phyloP scores from a whole-genome alignment of 2,888 invertebrate genomes.

The Harmothoe impar region DNA sequence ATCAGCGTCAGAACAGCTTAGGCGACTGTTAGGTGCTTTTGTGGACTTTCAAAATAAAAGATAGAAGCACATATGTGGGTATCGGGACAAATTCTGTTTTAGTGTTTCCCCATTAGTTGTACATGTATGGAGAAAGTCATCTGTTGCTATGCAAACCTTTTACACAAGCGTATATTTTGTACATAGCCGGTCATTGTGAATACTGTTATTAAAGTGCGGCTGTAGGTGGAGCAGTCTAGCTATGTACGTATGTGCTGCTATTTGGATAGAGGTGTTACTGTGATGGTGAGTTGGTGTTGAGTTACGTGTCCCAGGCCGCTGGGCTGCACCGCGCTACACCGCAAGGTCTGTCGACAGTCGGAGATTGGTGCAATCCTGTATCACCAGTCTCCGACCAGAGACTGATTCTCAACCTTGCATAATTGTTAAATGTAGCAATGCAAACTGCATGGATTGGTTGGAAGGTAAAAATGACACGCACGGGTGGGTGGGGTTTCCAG shows the following conservation, averaged over 20 bases:
- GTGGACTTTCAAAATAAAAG: not conserved
- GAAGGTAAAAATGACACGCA: no score
- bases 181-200: not conserved
- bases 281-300: constrained; percentile 2
- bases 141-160: not conserved
- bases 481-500: not conserved
- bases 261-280: constrained; percentile 33
- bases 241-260: constrained; percentile 32
- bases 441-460: no score
- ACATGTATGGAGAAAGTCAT: not conserved
- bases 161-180: not conserved
- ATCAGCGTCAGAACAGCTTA: not conserved
- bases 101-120: not conserved
- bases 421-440: no score
- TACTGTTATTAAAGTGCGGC: not conserved
- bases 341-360: not conserved
- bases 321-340: not conserved
- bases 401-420: no score
- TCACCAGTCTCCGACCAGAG: not conserved
- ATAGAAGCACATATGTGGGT: not conserved
- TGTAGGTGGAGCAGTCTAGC: not conserved
- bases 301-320: not conserved
- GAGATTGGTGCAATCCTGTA: not conserved
- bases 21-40: constrained; percentile 24
- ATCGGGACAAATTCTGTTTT: not conserved